Evolutionary conservation across 30 jellyfish, hydroid and myxozoan species (phyloP).

Genomic region (Aurelia aurita): DNA sequence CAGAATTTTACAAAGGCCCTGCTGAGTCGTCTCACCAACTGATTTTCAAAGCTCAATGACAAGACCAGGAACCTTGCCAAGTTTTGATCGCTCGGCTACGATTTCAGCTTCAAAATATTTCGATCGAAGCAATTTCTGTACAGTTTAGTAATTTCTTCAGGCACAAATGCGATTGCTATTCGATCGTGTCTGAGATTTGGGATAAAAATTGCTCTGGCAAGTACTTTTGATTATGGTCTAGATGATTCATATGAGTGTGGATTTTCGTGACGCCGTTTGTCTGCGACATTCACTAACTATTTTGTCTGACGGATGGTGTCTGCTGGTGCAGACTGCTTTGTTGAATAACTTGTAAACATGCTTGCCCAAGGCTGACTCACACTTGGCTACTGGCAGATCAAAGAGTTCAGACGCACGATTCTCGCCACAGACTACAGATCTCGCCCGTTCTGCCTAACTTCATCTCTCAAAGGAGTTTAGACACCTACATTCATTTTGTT

Average conservation of each 20-base stretch:
- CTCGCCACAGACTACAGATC: no score
- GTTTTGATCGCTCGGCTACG: constrained; percentile 6
- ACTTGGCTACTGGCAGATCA: background rate
- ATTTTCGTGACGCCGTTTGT: constrained; percentile 79
- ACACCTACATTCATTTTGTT: no score
- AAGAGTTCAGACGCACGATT: no score
- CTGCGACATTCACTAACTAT: constrained; percentile 73
- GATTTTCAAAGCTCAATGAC: constrained; percentile 58
- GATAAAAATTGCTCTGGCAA: no score
- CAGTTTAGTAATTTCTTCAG: no score
- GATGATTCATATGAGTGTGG: constrained; percentile 68
- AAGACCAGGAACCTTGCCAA: constrained; percentile 47
- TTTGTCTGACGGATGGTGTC: constrained; percentile 80
- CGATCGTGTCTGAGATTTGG: no score
- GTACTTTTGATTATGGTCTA: background rate
- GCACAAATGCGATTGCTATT: no score
- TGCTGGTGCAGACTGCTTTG: constrained; percentile 74
- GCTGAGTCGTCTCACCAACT: constrained; percentile 59
- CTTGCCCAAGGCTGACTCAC: constrained; percentile 73
- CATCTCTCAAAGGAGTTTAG: no score
- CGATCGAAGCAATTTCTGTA: background rate
- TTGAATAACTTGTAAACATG: constrained; percentile 63
- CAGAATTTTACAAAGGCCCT: constrained; percentile 55
- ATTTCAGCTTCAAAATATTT: background rate
- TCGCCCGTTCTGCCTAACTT: no score